Base-by-base conservation (phyloP, 2,888 invertebrate species). In the Lysandra bellargus region DNA sequence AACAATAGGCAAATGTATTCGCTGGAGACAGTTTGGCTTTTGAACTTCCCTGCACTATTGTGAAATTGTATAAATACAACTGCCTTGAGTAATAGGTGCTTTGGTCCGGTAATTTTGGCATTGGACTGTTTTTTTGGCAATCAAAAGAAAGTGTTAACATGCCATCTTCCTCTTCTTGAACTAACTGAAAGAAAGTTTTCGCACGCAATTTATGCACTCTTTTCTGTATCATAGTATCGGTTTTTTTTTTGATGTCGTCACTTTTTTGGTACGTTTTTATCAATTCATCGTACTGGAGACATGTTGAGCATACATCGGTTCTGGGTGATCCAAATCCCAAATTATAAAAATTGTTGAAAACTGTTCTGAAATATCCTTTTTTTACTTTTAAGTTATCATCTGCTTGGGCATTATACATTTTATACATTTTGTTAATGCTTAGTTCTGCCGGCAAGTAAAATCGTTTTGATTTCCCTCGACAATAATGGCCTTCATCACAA, bases 401-500 rank as follows among this genome's bases (percentile, higher is more conserved):
- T 78, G 78, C 79, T 78, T 80, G 79, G 14, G 72, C 53, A 81
- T 82, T 83, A 78, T 82, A 83, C 69, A 79, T 80, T 79, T 80
- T 82, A 61, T 79, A 81, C 80, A 83, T 79, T 79, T 83, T 82
- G 78, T 81, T 81, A 14, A 83, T 83, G 72, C 73, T 80, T 23
- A 83, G 80, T 79, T 82, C 81, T 17, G 82, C 80, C 53, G 81
- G 30, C 61, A 82, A 79, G 64, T 83, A 82, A 64, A 69, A 61
- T 81, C 81, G 79, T 77, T 80, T 73, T 69, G 81, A 79, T 76
- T 82, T 79, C 73, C 80, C 80, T 12, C 84, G 80, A 78, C 83
- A 85, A 78, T 84, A 84, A 73, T 84, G 84, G 37, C 82, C 78
- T 82, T 85, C 83, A 30, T 83, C 73, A 44, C 78, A 79, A 53